These are phyloP conservation scores for Gallinago undulata DNA, from an alignment of 2,113 vertebrate genomes.

Conservation along the genomic window DNA sequence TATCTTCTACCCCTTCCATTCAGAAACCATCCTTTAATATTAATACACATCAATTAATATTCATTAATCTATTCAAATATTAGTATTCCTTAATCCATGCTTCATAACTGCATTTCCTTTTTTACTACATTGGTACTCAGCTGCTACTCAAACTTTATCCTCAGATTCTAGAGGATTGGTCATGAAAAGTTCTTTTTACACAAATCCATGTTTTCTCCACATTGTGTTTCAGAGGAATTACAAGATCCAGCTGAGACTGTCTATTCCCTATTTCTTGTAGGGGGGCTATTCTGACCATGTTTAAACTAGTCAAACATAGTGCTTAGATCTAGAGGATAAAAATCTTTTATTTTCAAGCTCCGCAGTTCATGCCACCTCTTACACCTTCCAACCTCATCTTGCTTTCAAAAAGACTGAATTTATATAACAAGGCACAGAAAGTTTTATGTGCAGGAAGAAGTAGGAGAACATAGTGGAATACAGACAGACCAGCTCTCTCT, in stretches of 20 bases:
- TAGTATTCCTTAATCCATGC: not conserved
- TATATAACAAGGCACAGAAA: not conserved
- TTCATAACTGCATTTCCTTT: not conserved
- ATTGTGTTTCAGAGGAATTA: not conserved
- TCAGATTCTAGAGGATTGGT: not conserved
- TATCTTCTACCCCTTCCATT: not conserved
- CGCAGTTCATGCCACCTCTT: not conserved
- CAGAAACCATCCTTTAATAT: not conserved
- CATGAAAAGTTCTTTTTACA: not conserved
- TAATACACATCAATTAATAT: not conserved
- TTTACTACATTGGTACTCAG: not conserved
- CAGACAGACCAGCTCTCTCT: not conserved
- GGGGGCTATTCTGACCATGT: not conserved
- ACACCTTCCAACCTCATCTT: not conserved
- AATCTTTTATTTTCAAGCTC: not conserved
- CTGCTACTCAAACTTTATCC: not conserved
- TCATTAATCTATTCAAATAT: not conserved
- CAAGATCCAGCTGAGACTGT: not conserved
- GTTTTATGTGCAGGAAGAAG: not conserved
- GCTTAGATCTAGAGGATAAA: not conserved
- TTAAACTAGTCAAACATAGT: not conserved
- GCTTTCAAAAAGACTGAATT: not conserved
- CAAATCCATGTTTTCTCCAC: not conserved
- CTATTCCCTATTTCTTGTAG: not conserved
- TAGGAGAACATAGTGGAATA: accelerated